Base-by-base conservation (phyloP, 2,797 vertebrate genomes). In the Epinephelus coioides region DNA sequence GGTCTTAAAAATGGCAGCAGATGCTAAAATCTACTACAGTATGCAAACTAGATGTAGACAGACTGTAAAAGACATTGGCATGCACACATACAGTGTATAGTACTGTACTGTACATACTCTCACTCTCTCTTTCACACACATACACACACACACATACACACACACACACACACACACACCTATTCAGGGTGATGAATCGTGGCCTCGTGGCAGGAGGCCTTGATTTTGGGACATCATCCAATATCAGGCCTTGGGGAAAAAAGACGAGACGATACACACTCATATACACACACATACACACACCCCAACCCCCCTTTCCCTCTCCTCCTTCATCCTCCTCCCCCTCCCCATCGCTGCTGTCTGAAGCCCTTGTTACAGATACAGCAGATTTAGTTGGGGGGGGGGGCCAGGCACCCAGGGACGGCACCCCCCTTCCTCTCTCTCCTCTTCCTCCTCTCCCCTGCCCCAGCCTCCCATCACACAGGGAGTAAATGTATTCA, bases 401-500 rank as follows among this genome's bases (percentile, higher is more conserved):
- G n/a, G 21, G 73, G 75, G 67, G 72, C 23, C 77, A 25, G 62
- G 85, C 46, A 27, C 82, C 80, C 71, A 84, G 88, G 83, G 84
- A 89, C 66, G 0, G 18, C 78, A 51, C 46, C 40, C 40, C 9
- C 40, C 40, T 12, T 4, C 40, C 27, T 6, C 9, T 8, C 1
- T 14, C 6, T n/a, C 13, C 49, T 12, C 49, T 10, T 11, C 11
- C 12, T 50, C 63, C 78, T 34, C 74, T 21, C 13, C 38, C 27
- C 66, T 54, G 43, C 82, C 82, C 66, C 23, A 17, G 70, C 81
- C 90, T 89, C 86, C 89, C 86, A 86, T 93, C 90, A 90, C 87
- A 83, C 77, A 73, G 82, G 67, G 85, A 88, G 86, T 89, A 92
- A 94, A 95, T 92, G 89, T 93, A 94, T 95, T 95, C 92, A 92